Evolutionary conservation across 2,113 vertebrate genomes (phyloP), one percentile per base, ranked within the genome.

Genomic region (Mastomys coucha): DNA sequence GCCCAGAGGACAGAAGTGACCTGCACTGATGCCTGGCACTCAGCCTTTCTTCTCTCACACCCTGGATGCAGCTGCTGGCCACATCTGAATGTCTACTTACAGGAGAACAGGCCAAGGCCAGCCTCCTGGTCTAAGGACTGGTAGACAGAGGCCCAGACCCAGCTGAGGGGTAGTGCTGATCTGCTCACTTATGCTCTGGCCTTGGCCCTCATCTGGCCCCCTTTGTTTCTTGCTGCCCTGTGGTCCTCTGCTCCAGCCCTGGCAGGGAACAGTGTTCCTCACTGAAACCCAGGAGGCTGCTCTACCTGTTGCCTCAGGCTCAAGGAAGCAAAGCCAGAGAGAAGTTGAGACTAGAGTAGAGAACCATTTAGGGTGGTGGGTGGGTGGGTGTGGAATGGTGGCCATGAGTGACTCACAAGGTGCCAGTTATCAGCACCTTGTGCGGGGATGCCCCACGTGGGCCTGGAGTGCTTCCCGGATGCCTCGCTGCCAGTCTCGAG

Each of bases 381-480:
- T 58, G 12, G 14, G 24, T 63, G n/a, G 82, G 60, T 2, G 13
- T 20, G 94, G 85, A 89, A 85, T 95, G 96, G 86, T 33, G 11
- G 87, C 53, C 28, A 9, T 7, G 17, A 80, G 42, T 0, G 11
- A 31, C 28, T 31, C 1, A 1, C 2, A 6, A 6, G 76, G 92
- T n/a, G 72, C 3, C 31, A 0, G 0, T 63, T 26, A 0, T 91
- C 86, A 96, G 96, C 93, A 94, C 22, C 88, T 92, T 53, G 88
- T 75, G 0, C 75, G 89, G 42, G 91, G 90, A 6, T 95, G 97
- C 75, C 88, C 76, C 0, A 76, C 10, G 0, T 97, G 97, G 28
- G 91, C 96, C 90, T 98, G 97, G 36, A 98, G 95, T 0, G 97
- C 97, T 72, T 98, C 97, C 39, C 36, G 97, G 93, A 98, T 97